Evolutionary conservation across 2,888 invertebrate genomes (phyloP).

Genomic region (Vesta saturnalis): DNA sequence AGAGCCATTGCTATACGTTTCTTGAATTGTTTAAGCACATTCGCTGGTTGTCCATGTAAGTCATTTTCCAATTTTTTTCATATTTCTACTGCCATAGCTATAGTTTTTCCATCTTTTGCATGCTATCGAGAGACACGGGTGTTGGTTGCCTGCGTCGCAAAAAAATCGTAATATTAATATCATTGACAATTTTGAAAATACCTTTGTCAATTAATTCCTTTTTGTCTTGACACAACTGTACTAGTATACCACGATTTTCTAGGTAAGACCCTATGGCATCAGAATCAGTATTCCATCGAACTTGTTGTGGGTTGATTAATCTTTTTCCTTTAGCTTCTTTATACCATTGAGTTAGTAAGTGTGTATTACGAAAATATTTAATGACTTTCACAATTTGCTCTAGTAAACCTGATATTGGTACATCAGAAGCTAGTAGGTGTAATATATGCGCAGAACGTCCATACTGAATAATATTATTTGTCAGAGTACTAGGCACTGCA

Average conservation of each 20-base stretch:
- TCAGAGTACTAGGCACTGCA: too few species aligned
- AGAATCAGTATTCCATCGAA: constrained; percentile 33
- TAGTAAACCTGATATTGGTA: constrained; percentile 34
- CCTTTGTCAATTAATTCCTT: constrained; percentile 33
- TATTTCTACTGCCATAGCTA: too few species aligned
- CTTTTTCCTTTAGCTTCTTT: not conserved
- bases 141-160: too few species aligned
- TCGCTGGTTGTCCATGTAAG: too few species aligned
- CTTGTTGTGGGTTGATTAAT: constrained; percentile 26
- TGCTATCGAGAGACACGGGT: too few species aligned
- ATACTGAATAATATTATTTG: too few species aligned
- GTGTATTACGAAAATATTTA: constrained; percentile 39
- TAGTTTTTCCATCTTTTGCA: too few species aligned
- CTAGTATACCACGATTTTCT: constrained; percentile 28
- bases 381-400: constrained; percentile 29
- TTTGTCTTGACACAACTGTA: constrained; percentile 26
- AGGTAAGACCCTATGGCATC: constrained; percentile 22
- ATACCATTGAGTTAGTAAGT: constrained; percentile 14
- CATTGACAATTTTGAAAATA: constrained; percentile 25
- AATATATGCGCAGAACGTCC: constrained; percentile 31
- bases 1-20: too few species aligned
- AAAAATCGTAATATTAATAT: constrained; percentile 21
- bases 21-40: too few species aligned
- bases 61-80: too few species aligned
- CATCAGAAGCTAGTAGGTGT: constrained; percentile 38